These are phyloP conservation scores for Eupithecia exiguata DNA, from an alignment of 2,888 invertebrate species.

Conservation along the genomic window DNA sequence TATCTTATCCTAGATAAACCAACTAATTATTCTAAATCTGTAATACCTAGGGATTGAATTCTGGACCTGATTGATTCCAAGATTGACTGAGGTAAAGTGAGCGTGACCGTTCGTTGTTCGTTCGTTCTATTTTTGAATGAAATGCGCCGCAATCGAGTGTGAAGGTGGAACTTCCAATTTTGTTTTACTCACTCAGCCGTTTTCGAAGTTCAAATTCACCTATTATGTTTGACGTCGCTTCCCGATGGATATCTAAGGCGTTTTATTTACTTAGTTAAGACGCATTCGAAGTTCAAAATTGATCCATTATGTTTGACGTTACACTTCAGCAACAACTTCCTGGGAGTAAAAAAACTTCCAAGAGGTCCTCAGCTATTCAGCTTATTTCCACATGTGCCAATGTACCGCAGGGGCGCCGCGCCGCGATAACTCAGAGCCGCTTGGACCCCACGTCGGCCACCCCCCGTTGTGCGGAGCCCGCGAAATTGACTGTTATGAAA, in stretches of 20 bases:
- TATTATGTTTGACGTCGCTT: not conserved
- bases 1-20: too few species aligned
- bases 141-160: too few species aligned
- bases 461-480: not conserved
- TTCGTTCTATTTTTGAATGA: too few species aligned
- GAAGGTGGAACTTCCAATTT: too few species aligned
- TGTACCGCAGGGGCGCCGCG: not conserved
- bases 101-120: too few species aligned
- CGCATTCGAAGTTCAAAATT: not conserved
- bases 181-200: too few species aligned
- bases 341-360: not conserved
- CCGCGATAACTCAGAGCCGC: not conserved
- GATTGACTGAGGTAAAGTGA: too few species aligned
- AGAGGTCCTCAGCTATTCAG: not conserved
- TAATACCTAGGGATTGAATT: too few species aligned
- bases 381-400: not conserved
- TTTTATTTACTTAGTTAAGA: not conserved
- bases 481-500: conserved; percentile 1
- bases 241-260: not conserved
- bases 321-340: not conserved
- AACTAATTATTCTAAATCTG: not conserved
- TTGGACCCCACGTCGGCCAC: not conserved
- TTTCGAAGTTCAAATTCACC: not conserved
- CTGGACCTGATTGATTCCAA: too few species aligned
- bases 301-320: not conserved